Evolutionary conservation across 2,113 vertebrate species (phyloP).

Genomic region (Erythrocebus patas): DNA sequence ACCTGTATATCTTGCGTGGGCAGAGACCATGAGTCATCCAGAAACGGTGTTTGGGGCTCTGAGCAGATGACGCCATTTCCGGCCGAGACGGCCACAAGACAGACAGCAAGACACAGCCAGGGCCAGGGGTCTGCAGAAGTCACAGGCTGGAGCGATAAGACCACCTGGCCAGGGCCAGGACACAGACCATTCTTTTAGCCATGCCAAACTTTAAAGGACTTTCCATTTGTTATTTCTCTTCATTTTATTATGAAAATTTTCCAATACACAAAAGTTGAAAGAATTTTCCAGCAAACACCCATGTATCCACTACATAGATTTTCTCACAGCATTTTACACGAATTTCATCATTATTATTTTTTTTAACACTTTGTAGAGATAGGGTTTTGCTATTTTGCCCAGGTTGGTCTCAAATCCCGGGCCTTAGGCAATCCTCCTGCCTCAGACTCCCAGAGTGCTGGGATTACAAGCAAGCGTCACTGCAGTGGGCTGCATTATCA

Average conservation of each 20-base stretch:
- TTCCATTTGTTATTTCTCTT: neutral
- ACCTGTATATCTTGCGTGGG: neutral
- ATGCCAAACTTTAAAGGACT: neutral
- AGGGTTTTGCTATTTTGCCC: no score
- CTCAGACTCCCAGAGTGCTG: no score
- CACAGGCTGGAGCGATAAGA: neutral
- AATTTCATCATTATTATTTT: no score
- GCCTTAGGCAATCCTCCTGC: no score
- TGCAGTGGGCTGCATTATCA: neutral
- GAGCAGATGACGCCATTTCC: neutral
- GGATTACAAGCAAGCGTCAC: no score
- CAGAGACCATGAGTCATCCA: neutral
- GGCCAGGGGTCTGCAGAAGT: neutral
- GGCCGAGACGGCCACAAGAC: neutral
- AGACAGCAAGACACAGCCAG: neutral
- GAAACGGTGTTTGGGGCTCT: rapidly evolving
- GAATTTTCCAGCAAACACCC: neutral
- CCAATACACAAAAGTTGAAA: neutral
- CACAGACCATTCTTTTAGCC: neutral
- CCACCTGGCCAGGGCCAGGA: neutral
- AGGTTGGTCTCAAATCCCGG: no score
- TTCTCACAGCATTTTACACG: neutral
- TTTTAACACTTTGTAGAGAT: no score
- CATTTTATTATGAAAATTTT: conserved; percentile 10
- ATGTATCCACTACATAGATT: neutral